Evolutionary conservation across 2,888 invertebrate species (phyloP).

Genomic region (Iphiclides podalirius): DNA sequence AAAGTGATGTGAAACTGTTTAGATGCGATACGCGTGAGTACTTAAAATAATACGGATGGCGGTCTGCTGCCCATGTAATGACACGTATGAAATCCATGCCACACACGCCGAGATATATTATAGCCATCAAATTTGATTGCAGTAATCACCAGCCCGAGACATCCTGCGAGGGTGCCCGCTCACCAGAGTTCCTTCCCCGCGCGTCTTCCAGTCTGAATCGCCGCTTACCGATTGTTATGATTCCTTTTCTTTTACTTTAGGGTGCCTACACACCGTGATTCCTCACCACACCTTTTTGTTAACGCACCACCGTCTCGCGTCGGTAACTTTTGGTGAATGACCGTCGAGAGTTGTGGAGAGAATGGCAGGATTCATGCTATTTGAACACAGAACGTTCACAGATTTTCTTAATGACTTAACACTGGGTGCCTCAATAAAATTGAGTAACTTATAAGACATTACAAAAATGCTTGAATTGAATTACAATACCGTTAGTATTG

Average conservation of each 20-base stretch:
- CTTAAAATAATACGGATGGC: too few relatives aligned
- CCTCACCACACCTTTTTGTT: slow-evolving; percentile 72
- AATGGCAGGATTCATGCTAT: slow-evolving; percentile 75
- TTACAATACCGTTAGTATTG: background rate
- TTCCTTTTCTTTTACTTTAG: slow-evolving; percentile 51
- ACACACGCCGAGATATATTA: slow-evolving; percentile 1
- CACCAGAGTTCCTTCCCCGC: slow-evolving; percentile 51
- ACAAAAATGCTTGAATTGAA: background rate
- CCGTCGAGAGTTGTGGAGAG: slow-evolving; percentile 69
- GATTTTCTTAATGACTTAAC: slow-evolving; percentile 43
- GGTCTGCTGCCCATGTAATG: background rate
- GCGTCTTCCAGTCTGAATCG: slow-evolving; percentile 45
- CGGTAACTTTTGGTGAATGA: slow-evolving; percentile 72
- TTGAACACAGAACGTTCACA: slow-evolving; percentile 55
- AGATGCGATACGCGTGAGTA: too few relatives aligned
- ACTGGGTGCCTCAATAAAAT: too few relatives aligned
- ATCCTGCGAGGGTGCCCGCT: slow-evolving; percentile 65
- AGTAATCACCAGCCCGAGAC: slow-evolving; percentile 30
- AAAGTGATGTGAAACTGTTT: too few relatives aligned
- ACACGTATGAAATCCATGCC: slow-evolving; percentile 1
- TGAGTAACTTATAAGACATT: too few relatives aligned
- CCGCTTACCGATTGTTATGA: slow-evolving; percentile 32
- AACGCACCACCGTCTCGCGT: slow-evolving; percentile 66
- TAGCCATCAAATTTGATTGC: slow-evolving; percentile 19
- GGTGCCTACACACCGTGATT: slow-evolving; percentile 73